These are phyloP conservation scores for Caranx ignobilis DNA, from an alignment of 2,113 vertebrate species.

Conservation along the genomic window DNA sequence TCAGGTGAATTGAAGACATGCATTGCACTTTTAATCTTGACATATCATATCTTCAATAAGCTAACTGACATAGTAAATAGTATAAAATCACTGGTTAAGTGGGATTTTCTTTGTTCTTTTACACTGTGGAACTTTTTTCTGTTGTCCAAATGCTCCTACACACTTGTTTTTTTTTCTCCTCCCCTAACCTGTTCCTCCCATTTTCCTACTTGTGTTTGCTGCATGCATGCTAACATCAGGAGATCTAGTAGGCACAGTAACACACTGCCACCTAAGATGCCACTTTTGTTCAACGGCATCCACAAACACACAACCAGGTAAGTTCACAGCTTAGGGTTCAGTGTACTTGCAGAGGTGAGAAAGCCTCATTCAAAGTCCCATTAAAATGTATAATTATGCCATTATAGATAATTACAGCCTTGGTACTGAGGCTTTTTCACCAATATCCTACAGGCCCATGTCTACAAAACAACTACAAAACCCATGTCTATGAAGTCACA, in stretches of 20 bases:
- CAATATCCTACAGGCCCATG: no score
- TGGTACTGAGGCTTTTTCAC: no score
- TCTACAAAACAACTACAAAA: neutral
- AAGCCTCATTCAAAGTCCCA: no score
- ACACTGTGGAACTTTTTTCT: conserved; percentile 21
- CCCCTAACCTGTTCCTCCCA: conserved; percentile 30
- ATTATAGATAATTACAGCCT: no score
- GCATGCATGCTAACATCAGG: conserved; percentile 82
- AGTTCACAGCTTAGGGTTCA: conserved; percentile 61
- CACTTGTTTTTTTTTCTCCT: conserved; percentile 30
- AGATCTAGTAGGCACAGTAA: conserved; percentile 87
- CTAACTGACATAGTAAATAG: neutral
- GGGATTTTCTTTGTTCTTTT: conserved; percentile 27
- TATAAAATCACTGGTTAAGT: conserved; percentile 64
- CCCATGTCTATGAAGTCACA: neutral
- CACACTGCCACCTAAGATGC: conserved; percentile 90
- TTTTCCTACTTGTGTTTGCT: conserved; percentile 49
- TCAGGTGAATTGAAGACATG: no score
- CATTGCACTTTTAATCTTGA: neutral
- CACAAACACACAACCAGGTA: conserved; percentile 88
- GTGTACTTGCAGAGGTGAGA: neutral
- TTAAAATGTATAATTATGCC: no score
- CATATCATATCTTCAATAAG: neutral
- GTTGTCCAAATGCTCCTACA: conserved; percentile 26
- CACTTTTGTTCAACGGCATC: conserved; percentile 88